These are phyloP conservation scores for Vicugna pacos DNA, from an alignment of 2,113 vertebrate species.

Conservation along the genomic window DNA sequence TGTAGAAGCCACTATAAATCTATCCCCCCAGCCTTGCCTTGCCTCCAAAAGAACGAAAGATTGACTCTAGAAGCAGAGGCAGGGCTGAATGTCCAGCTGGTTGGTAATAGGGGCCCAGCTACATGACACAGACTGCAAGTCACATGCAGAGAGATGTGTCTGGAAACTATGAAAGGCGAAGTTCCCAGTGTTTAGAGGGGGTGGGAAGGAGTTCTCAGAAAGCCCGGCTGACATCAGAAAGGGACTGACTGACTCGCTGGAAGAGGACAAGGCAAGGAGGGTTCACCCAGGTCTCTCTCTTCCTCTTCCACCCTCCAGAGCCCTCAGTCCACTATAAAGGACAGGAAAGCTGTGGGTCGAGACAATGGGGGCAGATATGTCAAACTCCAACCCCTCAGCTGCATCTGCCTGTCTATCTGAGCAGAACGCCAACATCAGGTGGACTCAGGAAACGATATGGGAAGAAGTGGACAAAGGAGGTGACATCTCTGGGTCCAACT, in stretches of 20 bases:
- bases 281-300: neutral
- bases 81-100: neutral
- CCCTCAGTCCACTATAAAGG: neutral
- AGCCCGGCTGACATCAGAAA: neutral
- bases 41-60: neutral
- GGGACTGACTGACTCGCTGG: neutral
- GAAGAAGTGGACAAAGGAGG: neutral
- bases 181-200: neutral
- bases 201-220: neutral
- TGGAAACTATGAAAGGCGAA: neutral
- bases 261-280: neutral
- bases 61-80: neutral
- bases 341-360: neutral
- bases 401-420: neutral
- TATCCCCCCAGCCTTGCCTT: neutral
- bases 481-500: neutral
- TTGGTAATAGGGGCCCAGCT: neutral
- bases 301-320: neutral
- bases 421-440: neutral
- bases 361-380: neutral
- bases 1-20: neutral
- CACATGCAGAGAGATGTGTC: neutral
- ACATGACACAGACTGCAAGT: neutral
- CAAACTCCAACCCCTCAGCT: neutral
- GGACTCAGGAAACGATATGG: neutral